Evolutionary conservation across 2,797 vertebrate species (phyloP), one percentile per base, ranked within the genome.

Genomic region (Nothura maculosa): DNA sequence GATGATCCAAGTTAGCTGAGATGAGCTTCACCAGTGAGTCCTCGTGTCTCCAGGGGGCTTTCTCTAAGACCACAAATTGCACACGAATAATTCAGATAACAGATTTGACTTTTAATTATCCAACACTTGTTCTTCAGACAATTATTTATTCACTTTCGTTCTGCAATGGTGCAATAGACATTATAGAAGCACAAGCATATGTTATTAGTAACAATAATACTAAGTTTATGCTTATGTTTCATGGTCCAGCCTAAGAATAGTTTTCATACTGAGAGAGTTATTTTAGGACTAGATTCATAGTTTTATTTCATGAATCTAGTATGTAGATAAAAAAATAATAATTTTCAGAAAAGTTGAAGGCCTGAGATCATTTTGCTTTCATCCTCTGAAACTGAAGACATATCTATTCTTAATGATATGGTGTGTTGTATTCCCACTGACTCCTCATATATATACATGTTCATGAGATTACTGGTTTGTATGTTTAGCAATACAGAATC

Each of bases 371-470:
- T 87, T 60, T 40, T 81, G 24, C 19, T 92, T 34, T 60, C 4
- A 2, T 52, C 36, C 36, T 40, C 34, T 81, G 69, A 78, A 85
- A 66, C 38, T 43, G 34, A 3, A 80, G 66, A 54, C 77, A 81
- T 36, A 69, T 0, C 1, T 67, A 36, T 34, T 81, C 72, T 66
- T 87, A 52, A 34, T 0, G 52, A 30, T 9, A n/a, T 0, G 52
- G 34, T 10, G 18, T n/a, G 76, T 8, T 43, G 19, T 48, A 48
- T 75, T 94, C 15, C 24, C 7, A 32, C 10, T 19, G 20, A 34
- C 34, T 1, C 88, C 28, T 50, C 34, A 17, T 58, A 15, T 45
- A 32, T 32, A 6, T 15, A 60, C 1, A 8, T 10, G 9, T 43
- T 55, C 43, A 50, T 21, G 40, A 42, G 14, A 69, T 10, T 80